Conservation (phyloP, 2,113 vertebrate species). For the Muntiacus muntjak region DNA sequence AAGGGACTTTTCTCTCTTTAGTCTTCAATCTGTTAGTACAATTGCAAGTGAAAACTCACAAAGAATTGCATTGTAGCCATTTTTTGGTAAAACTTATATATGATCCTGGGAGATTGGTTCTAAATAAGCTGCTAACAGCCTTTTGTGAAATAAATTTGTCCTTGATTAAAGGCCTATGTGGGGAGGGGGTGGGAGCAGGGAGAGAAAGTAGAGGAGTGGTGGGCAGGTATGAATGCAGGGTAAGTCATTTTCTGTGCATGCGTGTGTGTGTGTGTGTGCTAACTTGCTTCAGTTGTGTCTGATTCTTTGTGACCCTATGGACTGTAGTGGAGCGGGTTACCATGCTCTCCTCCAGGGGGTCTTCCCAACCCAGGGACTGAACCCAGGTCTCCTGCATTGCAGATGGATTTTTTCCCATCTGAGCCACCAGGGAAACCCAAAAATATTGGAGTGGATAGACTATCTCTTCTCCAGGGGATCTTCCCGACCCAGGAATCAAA, state of each 20-base stretch:
- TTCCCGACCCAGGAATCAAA: neutral
- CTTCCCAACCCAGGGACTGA: neutral
- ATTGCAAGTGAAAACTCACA: slow-evolving; percentile 62
- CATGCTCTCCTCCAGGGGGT: neutral
- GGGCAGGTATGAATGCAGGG: neutral
- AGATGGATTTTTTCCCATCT: neutral
- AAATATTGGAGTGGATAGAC: neutral
- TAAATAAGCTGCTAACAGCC: neutral
- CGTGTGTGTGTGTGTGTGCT: accelerated
- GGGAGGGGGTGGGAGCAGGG: neutral
- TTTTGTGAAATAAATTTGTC: slow-evolving; percentile 28
- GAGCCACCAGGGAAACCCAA: neutral
- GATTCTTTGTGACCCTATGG: neutral
- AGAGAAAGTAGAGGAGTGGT: neutral
- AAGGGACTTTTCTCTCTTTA: neutral
- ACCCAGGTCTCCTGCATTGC: neutral
- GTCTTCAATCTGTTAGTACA: slow-evolving; percentile 62
- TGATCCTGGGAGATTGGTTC: neutral
- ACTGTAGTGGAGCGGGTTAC: neutral
- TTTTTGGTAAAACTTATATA: neutral
- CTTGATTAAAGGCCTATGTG: slow-evolving; percentile 5
- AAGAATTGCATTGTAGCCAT: slow-evolving; percentile 38
- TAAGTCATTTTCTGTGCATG: neutral
- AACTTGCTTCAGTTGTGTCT: neutral
- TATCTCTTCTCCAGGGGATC: neutral